Base-by-base conservation (phyloP, 2,797 vertebrate species). In the Buceros bicornis region DNA sequence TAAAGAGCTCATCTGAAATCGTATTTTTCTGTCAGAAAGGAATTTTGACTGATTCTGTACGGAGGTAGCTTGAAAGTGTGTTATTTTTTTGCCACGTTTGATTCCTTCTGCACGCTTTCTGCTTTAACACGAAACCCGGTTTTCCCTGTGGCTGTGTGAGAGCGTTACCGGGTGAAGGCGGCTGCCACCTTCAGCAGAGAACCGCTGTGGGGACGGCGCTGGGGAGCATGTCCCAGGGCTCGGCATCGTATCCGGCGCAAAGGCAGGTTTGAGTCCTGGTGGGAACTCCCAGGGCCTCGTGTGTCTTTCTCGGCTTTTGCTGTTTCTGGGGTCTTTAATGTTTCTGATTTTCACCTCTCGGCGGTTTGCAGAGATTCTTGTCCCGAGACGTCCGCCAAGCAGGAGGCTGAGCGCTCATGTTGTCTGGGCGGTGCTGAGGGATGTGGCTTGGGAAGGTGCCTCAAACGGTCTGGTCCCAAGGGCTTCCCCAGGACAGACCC, bases 11-110 rank as follows among this genome's bases (percentile, higher is more conserved):
- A 93, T 89, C 81, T 66, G 50, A 93, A 96, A 87, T 50, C 48
- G n/a, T 29, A 51, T 17, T 87, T 95, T 97, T 90, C 90, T 89
- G n/a, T 96, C 90, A 76, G 90, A 79, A 94, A 82, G 73, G 92
- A 86, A 57, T 96, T 95, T 57, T 15, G 64, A n/a, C 51, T 69
- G 62, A 72, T 91, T 94, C 94, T 89, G 47, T 76, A 51, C 87
- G 69, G 67, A 91, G 92, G 95, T 90, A 35, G 66, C 82, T 74
- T 50, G 48, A 79, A 89, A 90, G 78, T 8, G 53, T 70, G 62
- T 73, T 90, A 92, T 40, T 29, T 42, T 81, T 73, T 83, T 66
- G 42, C 92, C 87, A 16, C 82, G 90, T 91, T 86, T 50, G 82
- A 66, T 81, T 91, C 79, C 37, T 69, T 67, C 66, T 43, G 79